Evolutionary conservation across 1,140 invertebrate genomes (phyloP).

Genomic region (Leptestheria dahalacensis): DNA sequence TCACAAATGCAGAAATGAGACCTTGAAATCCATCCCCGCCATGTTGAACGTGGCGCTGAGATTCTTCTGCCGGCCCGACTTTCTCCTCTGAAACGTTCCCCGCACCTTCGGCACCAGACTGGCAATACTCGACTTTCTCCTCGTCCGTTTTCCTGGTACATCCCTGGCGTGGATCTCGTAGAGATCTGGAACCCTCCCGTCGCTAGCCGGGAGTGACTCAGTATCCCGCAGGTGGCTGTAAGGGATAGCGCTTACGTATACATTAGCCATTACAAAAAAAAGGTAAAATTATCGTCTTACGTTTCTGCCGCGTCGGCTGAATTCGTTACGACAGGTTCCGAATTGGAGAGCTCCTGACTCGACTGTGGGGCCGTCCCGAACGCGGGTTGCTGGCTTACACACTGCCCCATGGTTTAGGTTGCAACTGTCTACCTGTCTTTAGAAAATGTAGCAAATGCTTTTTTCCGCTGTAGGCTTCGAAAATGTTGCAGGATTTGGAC

Average conservation of each 20-base stretch:
- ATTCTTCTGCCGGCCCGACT: conserved; percentile 17
- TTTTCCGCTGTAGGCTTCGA: neutral
- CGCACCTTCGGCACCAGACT: conserved; percentile 12
- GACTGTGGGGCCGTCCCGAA: neutral
- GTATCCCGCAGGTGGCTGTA: neutral
- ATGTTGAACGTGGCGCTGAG: conserved; percentile 28
- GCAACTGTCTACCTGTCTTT: neutral
- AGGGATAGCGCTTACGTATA: neutral
- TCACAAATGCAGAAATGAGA: no score
- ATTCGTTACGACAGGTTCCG: neutral
- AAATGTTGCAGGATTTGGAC: no score
- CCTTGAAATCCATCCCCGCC: conserved; percentile 24
- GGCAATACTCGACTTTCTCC: conserved; percentile 14
- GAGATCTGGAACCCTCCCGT: neutral
- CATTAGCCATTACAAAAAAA: neutral
- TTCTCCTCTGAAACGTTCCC: neutral
- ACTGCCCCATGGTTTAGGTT: conserved; percentile 1
- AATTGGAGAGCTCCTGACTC: neutral
- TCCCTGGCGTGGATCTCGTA: no score
- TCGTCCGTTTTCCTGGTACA: neutral
- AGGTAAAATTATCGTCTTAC: neutral
- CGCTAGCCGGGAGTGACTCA: neutral
- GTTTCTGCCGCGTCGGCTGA: neutral
- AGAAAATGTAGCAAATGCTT: no score
- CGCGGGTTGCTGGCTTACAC: conserved; percentile 4